phyloP scores from a whole-genome alignment of 2,113 vertebrate species.

The Origma solitaria region DNA sequence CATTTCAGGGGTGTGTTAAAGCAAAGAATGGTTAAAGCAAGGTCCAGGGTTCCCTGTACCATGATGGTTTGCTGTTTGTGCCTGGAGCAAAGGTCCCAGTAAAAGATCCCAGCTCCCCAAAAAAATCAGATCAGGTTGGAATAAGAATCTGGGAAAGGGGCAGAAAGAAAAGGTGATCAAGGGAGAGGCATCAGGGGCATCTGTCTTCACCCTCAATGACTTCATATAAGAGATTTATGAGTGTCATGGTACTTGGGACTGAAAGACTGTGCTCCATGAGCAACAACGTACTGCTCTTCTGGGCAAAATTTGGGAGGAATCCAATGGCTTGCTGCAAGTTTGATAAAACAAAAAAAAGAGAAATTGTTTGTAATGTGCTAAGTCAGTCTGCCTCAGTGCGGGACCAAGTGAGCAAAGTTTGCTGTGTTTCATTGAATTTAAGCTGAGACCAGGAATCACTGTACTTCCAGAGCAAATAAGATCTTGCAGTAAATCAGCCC shows the following conservation, averaged over 20 bases:
- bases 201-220: background rate
- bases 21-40: background rate
- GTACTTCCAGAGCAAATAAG: background rate
- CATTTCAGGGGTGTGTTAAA: background rate
- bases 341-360: background rate
- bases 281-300: rapidly evolving
- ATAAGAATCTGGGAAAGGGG: background rate
- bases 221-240: background rate
- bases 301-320: background rate
- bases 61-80: background rate
- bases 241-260: background rate
- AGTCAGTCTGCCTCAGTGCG: background rate
- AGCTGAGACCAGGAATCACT: background rate
- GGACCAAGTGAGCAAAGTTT: rapidly evolving
- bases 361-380: background rate
- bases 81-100: background rate
- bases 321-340: background rate
- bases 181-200: background rate
- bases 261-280: background rate
- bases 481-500: background rate
- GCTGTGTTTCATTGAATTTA: background rate
- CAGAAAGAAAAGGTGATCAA: background rate
- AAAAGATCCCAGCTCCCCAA: background rate
- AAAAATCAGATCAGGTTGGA: background rate
- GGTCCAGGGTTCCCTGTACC: background rate